These are phyloP conservation scores for Muscicapa adusta DNA, from an alignment of 2,113 vertebrate species.

Conservation along the genomic window DNA sequence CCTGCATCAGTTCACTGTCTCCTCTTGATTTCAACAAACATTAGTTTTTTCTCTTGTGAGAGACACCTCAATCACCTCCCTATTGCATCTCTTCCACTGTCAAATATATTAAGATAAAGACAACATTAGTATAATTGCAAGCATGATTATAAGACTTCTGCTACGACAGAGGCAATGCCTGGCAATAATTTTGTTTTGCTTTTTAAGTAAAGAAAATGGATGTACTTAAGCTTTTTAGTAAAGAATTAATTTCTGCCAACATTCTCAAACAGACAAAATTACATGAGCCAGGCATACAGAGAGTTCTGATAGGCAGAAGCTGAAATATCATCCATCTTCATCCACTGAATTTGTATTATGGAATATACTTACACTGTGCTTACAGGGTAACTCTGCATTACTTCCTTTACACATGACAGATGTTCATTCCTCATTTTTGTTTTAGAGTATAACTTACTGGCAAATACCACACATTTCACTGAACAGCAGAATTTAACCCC, in stretches of 20 bases:
- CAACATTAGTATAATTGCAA: background rate
- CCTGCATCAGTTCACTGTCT: background rate
- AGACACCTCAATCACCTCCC: background rate
- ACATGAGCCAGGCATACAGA: background rate
- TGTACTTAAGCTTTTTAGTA: background rate
- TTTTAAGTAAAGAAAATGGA: constrained; percentile 13
- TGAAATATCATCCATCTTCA: background rate
- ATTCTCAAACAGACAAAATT: background rate
- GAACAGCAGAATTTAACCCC: background rate
- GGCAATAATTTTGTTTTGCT: constrained; percentile 2
- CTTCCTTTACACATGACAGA: background rate
- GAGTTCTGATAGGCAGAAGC: background rate
- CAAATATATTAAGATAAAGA: background rate
- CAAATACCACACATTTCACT: background rate
- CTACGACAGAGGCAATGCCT: background rate
- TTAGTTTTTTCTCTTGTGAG: background rate
- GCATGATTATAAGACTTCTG: background rate
- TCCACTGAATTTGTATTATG: background rate
- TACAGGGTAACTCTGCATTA: background rate
- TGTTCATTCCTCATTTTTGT: background rate
- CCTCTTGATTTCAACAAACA: background rate
- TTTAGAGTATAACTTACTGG: background rate
- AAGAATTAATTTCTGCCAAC: constrained; percentile 25
- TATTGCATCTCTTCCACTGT: background rate
- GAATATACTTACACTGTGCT: background rate